Conservation (phyloP, 2,113 vertebrate genomes). For the Lepus timidus region DNA sequence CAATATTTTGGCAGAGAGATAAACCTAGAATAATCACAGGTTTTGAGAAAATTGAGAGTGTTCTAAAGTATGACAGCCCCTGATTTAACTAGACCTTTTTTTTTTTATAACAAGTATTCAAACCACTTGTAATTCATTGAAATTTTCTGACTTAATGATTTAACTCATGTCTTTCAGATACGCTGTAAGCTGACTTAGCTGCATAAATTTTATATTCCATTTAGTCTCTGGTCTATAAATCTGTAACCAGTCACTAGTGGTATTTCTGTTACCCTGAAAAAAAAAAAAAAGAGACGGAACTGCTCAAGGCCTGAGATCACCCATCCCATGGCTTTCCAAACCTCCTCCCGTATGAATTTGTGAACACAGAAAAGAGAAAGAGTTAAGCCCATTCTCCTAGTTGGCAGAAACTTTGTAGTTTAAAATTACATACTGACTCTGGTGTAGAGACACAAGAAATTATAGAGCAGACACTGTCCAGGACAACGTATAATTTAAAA, state of each 20-base stretch:
- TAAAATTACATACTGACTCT: slow-evolving; percentile 95
- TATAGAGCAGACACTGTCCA: slow-evolving; percentile 94
- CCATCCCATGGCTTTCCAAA: slow-evolving; percentile 39
- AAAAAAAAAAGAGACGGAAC: slow-evolving; percentile 9
- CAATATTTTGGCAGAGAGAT: background rate
- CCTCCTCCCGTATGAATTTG: slow-evolving; percentile 71
- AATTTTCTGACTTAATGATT: slow-evolving; percentile 72
- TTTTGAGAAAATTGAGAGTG: slow-evolving; percentile 25
- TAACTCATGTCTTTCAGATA: slow-evolving; percentile 60
- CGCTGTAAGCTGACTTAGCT: slow-evolving; percentile 61
- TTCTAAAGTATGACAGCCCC: background rate
- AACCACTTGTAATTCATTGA: background rate
- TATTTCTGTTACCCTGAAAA: slow-evolving; percentile 74
- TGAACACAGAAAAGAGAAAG: slow-evolving; percentile 86
- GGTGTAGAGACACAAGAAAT: slow-evolving; percentile 95
- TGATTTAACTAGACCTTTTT: background rate
- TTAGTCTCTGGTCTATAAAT: slow-evolving; percentile 80
- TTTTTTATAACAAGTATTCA: background rate
- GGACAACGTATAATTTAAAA: slow-evolving; percentile 97
- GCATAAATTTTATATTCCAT: slow-evolving; percentile 54
- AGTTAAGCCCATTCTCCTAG: slow-evolving; percentile 89
- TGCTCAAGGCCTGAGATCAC: slow-evolving; percentile 73
- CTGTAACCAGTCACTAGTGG: slow-evolving; percentile 70
- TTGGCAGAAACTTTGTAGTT: slow-evolving; percentile 93
- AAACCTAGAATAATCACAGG: background rate